Base-by-base conservation (phyloP, 2,888 invertebrate genomes). In the Leptinotarsa peninsularis region DNA sequence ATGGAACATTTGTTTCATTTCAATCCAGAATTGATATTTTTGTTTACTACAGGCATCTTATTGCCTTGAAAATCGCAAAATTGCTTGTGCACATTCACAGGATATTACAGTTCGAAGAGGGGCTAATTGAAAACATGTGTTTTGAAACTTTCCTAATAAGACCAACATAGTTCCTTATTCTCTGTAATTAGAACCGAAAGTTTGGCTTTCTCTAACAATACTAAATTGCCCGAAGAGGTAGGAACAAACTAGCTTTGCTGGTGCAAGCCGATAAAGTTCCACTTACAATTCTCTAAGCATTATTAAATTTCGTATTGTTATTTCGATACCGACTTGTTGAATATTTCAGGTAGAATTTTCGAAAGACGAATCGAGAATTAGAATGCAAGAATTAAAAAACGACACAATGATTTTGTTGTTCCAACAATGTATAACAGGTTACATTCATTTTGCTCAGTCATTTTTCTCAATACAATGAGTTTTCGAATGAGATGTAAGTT, bases 101-200 rank as follows among this genome's bases (percentile, higher is more conserved):
- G 33, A 63, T 63, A 43, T 43, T 63, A 63, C 60, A n/a, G 1
- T 43, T 63, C 58, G 27, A 17, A n/a, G 17, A 33, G 63, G 15
- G 43, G 63, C 17, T 63, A 43, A 63, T 63, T 63, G 63, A 63
- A 63, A 63, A 63, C 63, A 63, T 63, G 63, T 63, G 63, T 63
- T 63, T 21, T 43, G 63, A 63, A 63, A 63, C 43, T 63, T 63
- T 43, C 27, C 33, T 63, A 63, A 63, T 63, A 63, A 43, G 33
- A 17, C 17, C 33, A 33, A 63, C 63, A 63, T 63, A 63, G 63
- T 63, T 63, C n/a, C 33, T 17, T 33, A 27, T 63, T 33, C 27
- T 43, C 15, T 17, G 63, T 63, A 63, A 63, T 63, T 63, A 63
- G 63, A 33, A 63, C 43, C 43, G 17, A 43, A 63, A 63, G 43